A percentile compares a stretch with the other conserved stretches of the same genome.
phyloP scores from a whole-genome alignment of 2,113 vertebrate species.

The Hippocampus comes region DNA sequence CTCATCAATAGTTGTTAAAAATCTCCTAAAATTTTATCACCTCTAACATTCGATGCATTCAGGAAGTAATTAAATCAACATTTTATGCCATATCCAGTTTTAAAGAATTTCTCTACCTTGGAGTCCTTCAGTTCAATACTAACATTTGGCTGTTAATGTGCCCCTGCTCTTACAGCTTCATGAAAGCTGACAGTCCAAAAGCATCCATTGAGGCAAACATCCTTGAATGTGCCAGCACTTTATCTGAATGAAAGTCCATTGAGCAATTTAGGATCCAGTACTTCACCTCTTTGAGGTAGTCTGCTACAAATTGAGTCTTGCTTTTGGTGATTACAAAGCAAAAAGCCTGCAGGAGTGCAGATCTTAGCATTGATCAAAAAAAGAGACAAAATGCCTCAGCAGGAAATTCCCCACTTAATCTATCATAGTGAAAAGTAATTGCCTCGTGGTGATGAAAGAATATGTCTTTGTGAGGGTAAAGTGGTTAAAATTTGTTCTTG shows the following conservation, averaged over 20 bases:
- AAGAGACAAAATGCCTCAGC: not conserved
- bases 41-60: conserved; percentile 37
- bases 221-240: conserved; percentile 42
- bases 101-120: conserved; percentile 35
- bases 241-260: conserved; percentile 38
- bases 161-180: conserved; percentile 51
- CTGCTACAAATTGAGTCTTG: conserved; percentile 22
- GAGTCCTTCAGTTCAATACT: conserved; percentile 39
- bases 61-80: conserved; percentile 48
- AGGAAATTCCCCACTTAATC: conserved; percentile 2
- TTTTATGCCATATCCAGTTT: conserved; percentile 39
- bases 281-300: conserved; percentile 32
- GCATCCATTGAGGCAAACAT: conserved; percentile 62
- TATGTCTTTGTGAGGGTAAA: not conserved
- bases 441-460: not conserved
- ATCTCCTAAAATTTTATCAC: conserved; percentile 10
- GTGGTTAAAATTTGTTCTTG: not conserved
- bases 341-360: not conserved
- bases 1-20: not conserved
- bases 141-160: conserved; percentile 37
- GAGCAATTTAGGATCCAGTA: conserved; percentile 33
- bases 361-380: conserved; percentile 15
- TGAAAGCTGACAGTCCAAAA: conserved; percentile 66
- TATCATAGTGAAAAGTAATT: not conserved
- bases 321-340: conserved; percentile 34